Percentiles rank a stretch among this genome's conserved stretches.
Evolutionary conservation across 2,888 invertebrate genomes (phyloP).

Genomic region (Clostera curtula): DNA sequence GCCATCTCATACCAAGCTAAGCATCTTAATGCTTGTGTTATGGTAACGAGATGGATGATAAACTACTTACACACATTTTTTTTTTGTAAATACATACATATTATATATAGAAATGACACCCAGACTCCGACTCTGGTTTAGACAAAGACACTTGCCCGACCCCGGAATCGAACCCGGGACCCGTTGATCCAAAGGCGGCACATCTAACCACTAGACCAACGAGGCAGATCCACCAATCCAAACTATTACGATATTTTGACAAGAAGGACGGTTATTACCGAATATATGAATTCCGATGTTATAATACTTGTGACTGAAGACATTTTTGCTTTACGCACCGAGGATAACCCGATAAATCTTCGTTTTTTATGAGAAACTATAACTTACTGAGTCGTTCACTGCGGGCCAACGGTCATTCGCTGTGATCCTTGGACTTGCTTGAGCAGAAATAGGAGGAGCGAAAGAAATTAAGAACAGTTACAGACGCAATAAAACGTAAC

Average conservation of each 20-base stretch:
- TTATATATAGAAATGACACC: no score
- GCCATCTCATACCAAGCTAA: no score
- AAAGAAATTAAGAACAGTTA: constrained; percentile 29
- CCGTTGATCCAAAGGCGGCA: no score
- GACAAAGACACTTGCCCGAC: no score
- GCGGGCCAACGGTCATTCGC: constrained; percentile 12
- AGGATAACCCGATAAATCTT: constrained; percentile 18
- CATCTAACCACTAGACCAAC: no score
- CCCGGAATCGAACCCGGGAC: no score
- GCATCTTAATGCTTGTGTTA: no score
- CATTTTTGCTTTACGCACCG: constrained; percentile 8
- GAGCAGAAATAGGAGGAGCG: constrained; percentile 17
- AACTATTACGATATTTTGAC: constrained; percentile 15
- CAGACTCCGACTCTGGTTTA: no score
- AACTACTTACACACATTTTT: no score
- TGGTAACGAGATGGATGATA: no score
- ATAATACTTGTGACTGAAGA: constrained; percentile 20
- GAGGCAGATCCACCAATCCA: no score
- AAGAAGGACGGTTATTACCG: constrained; percentile 21
- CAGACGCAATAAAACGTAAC: constrained; percentile 40
- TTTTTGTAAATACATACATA: no score
- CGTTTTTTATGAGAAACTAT: constrained; percentile 25
- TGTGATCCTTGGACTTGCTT: constrained; percentile 17
- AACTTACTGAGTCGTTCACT: constrained; percentile 18
- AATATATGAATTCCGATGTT: constrained; percentile 24